These are phyloP conservation scores for Epirrhoe alternata DNA, from an alignment of 2,888 invertebrate genomes.

Conservation along the genomic window DNA sequence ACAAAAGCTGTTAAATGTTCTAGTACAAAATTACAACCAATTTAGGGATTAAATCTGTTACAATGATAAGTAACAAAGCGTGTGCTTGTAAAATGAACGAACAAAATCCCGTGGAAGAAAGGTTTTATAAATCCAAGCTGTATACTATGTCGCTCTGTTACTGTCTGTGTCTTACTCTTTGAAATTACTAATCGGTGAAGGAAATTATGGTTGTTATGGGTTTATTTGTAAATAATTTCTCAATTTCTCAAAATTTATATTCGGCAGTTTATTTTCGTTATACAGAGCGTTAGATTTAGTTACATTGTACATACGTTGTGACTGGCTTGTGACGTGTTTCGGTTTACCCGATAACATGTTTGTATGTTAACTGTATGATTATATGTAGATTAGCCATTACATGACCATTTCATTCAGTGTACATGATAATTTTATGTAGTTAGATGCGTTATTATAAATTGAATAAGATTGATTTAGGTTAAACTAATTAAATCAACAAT, in stretches of 20 bases:
- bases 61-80: no score
- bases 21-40: no score
- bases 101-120: slow-evolving; percentile 2
- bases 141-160: slow-evolving; percentile 36
- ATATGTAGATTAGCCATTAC: slow-evolving; percentile 25
- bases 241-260: slow-evolving; percentile 9
- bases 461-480: no score
- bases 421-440: background rate
- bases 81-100: background rate
- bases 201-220: slow-evolving; percentile 27
- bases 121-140: slow-evolving; percentile 13
- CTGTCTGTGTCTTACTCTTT: slow-evolving; percentile 31
- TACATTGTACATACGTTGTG: slow-evolving; percentile 66
- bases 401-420: slow-evolving; percentile 21
- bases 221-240: slow-evolving; percentile 29
- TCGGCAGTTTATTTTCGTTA: slow-evolving; percentile 12
- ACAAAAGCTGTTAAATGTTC: no score
- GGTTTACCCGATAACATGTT: slow-evolving; percentile 39
- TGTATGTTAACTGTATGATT: slow-evolving; percentile 25
- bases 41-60: no score
- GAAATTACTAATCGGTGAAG: slow-evolving; percentile 41
- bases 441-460: background rate
- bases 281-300: slow-evolving; percentile 5
- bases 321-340: slow-evolving; percentile 50
- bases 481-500: no score